phyloP scores from a whole-genome alignment of 2,113 vertebrate genomes.

The Seriola aureovittata region DNA sequence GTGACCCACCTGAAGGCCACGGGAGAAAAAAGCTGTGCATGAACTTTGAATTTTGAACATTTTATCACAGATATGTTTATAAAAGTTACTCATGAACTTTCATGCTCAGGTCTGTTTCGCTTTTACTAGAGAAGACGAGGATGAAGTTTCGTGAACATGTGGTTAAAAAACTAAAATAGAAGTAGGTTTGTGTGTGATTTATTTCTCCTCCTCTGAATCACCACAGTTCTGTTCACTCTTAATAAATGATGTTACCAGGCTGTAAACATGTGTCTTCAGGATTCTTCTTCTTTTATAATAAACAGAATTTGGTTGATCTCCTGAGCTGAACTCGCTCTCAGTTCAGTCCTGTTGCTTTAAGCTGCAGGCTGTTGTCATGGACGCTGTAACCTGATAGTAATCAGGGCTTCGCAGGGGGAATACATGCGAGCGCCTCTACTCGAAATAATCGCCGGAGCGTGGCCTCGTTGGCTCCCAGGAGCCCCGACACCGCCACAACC shows the following conservation, averaged over 20 bases:
- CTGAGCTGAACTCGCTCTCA: background rate
- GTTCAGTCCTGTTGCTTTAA: constrained; percentile 18
- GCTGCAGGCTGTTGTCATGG: constrained; percentile 70
- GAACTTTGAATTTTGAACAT: background rate
- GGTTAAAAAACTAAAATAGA: no score
- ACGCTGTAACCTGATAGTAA: constrained; percentile 73
- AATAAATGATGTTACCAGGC: no score
- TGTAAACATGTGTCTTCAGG: background rate
- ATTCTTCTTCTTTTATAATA: no score
- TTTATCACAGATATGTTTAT: background rate
- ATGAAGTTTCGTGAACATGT: no score
- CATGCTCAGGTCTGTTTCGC: background rate
- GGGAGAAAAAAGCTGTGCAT: no score
- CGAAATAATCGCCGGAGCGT: constrained; percentile 41
- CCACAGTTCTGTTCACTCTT: no score
- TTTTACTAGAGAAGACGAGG: no score
- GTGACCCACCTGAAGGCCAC: background rate
- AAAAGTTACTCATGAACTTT: background rate
- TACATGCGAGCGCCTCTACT: constrained; percentile 53
- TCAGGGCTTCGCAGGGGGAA: constrained; percentile 60
- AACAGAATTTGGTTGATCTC: background rate
- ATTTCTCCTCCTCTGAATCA: no score
- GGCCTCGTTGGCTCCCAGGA: constrained; percentile 58
- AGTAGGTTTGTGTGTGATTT: no score
- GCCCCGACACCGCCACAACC: constrained; percentile 33